Percentiles rank a stretch among this genome's conserved stretches.
These are phyloP conservation scores for Polyommatus iphigenia DNA, from an alignment of 2,888 invertebrate genomes.

Conservation along the genomic window DNA sequence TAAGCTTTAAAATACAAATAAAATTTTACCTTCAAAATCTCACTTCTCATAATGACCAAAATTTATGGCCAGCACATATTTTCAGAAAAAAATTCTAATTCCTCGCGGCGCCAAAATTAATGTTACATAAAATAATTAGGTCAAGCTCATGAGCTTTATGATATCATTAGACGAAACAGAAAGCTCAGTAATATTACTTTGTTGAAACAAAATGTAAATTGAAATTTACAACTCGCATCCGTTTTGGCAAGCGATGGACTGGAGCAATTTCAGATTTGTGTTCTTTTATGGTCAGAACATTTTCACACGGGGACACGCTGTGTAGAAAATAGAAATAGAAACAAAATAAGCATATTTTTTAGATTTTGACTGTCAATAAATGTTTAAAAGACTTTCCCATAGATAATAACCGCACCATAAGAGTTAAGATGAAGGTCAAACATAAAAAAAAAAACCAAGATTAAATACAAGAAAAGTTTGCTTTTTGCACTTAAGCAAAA, in stretches of 20 bases:
- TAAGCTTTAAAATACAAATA: not conserved
- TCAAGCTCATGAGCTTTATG: conserved; percentile 5
- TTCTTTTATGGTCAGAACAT: not conserved
- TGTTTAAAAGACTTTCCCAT: too few relatives aligned
- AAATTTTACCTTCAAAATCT: not conserved
- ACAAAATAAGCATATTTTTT: not conserved
- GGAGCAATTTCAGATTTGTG: not conserved
- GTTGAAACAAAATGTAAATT: conserved; percentile 23
- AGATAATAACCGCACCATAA: too few relatives aligned
- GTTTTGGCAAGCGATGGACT: conserved; percentile 22
- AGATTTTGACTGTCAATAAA: too few relatives aligned
- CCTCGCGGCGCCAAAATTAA: not conserved
- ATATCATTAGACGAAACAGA: conserved; percentile 12
- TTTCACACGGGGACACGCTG: not conserved
- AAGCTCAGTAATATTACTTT: conserved; percentile 12
- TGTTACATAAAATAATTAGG: conserved; percentile 21
- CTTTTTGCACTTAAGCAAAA: not conserved
- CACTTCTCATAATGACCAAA: not conserved
- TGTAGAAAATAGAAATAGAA: not conserved
- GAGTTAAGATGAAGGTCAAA: not conserved
- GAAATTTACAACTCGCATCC: conserved; percentile 5
- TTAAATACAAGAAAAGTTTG: not conserved
- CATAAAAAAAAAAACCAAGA: not conserved
- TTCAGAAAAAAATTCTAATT: not conserved
- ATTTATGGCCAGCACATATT: not conserved